phyloP scores from a whole-genome alignment of 2,797 vertebrate genomes.

The Hozukius guyotensis region DNA sequence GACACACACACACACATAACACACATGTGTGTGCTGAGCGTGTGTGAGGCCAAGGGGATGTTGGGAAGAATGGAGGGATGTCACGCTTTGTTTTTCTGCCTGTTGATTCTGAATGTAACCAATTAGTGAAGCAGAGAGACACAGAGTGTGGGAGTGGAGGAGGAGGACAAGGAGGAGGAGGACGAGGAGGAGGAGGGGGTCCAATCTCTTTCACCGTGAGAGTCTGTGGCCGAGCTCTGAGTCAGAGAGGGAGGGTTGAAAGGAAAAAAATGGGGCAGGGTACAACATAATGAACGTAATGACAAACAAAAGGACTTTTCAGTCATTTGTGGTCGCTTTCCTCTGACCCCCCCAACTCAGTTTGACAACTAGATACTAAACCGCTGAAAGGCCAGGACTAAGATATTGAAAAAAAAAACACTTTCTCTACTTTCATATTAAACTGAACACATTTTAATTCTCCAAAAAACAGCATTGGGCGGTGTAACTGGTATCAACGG shows the following conservation, averaged over 20 bases:
- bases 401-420: neutral
- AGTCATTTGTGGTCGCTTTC: slow-evolving; percentile 65
- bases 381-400: slow-evolving; percentile 1
- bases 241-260: slow-evolving; percentile 54
- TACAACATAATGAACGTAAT: slow-evolving; percentile 70
- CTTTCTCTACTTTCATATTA: neutral
- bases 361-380: slow-evolving; percentile 7
- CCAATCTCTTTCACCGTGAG: slow-evolving; percentile 72
- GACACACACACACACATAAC: neutral
- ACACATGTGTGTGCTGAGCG: slow-evolving; percentile 42
- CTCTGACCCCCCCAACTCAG: slow-evolving; percentile 47
- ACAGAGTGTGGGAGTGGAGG: slow-evolving; percentile 66
- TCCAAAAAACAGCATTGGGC: neutral
- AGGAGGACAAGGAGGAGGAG: slow-evolving; percentile 22
- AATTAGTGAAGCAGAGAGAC: slow-evolving; percentile 85
- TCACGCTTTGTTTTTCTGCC: slow-evolving; percentile 88
- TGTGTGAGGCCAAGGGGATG: slow-evolving; percentile 74
- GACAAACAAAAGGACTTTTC: slow-evolving; percentile 79
- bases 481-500: neutral
- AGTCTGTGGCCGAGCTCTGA: slow-evolving; percentile 55
- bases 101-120: slow-evolving; percentile 88
- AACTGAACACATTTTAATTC: slow-evolving; percentile 2
- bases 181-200: slow-evolving; percentile 22
- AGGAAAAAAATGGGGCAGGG: slow-evolving; percentile 59
- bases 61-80: slow-evolving; percentile 80